A percentile compares a stretch with the other conserved stretches of the same genome.
phyloP scores from a whole-genome alignment of 2,888 invertebrate species.

The Luperina nickerlii region DNA sequence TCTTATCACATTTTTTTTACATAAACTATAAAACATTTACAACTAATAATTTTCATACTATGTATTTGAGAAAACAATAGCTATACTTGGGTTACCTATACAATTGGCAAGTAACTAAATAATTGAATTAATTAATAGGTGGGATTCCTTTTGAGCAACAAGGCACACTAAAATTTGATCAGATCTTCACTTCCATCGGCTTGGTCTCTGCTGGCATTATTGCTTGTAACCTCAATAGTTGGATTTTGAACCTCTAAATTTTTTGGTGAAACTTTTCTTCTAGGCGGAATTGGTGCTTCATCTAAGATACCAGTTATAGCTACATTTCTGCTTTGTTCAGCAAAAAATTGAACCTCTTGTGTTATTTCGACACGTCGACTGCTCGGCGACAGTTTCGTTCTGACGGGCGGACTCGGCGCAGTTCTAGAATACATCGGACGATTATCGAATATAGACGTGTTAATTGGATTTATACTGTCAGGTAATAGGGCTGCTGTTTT shows the following conservation, averaged over 20 bases:
- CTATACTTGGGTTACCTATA: conserved; percentile 24
- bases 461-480: conserved; percentile 74
- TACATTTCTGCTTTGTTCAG: conserved; percentile 78
- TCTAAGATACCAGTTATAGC: conserved; percentile 82
- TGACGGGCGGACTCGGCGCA: conserved; percentile 87
- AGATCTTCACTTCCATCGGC: conserved; percentile 81
- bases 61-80: conserved; percentile 10
- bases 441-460: conserved; percentile 85
- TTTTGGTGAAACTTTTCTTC: conserved; percentile 84
- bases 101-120: conserved; percentile 62
- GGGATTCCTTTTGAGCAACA: conserved; percentile 64
- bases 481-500: conserved; percentile 83
- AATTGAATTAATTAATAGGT: conserved; percentile 67
- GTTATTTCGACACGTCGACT: conserved; percentile 72
- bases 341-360: conserved; percentile 73
- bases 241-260: conserved; percentile 67
- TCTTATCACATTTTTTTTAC: conserved; percentile 23
- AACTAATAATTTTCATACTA: conserved; percentile 15
- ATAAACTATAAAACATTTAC: conserved; percentile 12
- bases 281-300: conserved; percentile 82
- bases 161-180: conserved; percentile 81
- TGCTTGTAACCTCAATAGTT: conserved; percentile 61
- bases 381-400: conserved; percentile 83
- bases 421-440: conserved; percentile 82
- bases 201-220: conserved; percentile 61